These are phyloP conservation scores for Poliocrania exsul DNA, from an alignment of 2,797 vertebrate species.

Conservation along the genomic window DNA sequence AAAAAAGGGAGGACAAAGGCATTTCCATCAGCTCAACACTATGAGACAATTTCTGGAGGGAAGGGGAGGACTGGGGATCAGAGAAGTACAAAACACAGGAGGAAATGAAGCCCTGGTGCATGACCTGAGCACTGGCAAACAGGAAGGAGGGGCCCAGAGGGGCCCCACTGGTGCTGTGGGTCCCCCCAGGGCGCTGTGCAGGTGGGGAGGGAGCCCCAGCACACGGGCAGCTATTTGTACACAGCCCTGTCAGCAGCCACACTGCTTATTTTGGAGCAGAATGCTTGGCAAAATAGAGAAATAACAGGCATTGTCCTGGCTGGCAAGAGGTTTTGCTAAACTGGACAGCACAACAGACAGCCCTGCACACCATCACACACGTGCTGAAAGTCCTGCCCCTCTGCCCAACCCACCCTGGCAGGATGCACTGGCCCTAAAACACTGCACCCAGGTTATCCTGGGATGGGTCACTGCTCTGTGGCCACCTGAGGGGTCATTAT, in stretches of 20 bases:
- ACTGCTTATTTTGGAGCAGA: not conserved
- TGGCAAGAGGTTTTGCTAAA: not conserved
- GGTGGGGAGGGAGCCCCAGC: not conserved
- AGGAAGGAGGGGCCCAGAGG: not conserved
- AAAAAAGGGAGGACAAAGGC: not conserved
- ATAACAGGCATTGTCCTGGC: not conserved
- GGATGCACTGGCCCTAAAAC: not conserved
- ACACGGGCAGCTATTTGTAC: not conserved
- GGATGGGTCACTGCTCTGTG: not conserved
- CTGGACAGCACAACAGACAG: not conserved
- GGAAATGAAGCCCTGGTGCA: not conserved
- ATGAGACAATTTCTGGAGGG: not conserved
- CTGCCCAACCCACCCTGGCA: not conserved
- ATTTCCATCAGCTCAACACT: not conserved
- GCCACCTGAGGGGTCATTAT: not conserved
- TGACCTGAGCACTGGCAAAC: not conserved
- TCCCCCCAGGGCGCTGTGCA: not conserved
- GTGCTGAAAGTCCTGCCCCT: not conserved
- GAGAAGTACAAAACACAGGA: not conserved
- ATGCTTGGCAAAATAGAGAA: not conserved
- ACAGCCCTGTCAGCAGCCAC: not conserved
- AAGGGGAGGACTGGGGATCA: not conserved
- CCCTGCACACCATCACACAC: accelerated
- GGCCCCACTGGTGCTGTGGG: not conserved
- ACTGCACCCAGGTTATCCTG: not conserved